Evolutionary conservation across 2,797 vertebrate genomes (phyloP).

Genomic region (Limosa lapponica): DNA sequence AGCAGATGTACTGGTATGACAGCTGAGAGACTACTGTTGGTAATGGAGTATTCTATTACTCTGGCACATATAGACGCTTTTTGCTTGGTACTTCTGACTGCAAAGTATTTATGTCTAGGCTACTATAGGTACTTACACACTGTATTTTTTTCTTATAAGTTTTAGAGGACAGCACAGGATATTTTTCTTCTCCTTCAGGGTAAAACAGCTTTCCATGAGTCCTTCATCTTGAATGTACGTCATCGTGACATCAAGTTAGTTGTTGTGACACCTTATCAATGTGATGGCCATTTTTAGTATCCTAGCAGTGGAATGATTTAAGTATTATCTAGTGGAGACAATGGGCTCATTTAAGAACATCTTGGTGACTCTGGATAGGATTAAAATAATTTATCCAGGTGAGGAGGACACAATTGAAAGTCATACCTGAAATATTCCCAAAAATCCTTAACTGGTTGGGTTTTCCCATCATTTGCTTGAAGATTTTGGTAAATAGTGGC

Average conservation of each 20-base stretch:
- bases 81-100: neutral
- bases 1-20: neutral
- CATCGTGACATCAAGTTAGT: neutral
- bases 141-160: neutral
- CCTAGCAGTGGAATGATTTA: neutral
- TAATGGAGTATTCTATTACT: conserved; percentile 4
- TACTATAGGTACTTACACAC: neutral
- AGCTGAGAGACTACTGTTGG: neutral
- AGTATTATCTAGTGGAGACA: neutral
- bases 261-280: conserved; percentile 12
- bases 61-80: conserved; percentile 5
- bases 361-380: neutral
- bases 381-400: neutral
- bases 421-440: neutral
- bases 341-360: neutral
- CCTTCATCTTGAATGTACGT: conserved; percentile 11
- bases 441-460: neutral
- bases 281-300: neutral
- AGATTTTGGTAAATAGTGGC: conserved; percentile 3
- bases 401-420: neutral
- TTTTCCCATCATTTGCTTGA: neutral
- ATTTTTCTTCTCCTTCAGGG: conserved; percentile 9
- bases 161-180: neutral
- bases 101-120: conserved; percentile 26
- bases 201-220: neutral